Percentiles rank a stretch among this genome's conserved stretches.
Evolutionary conservation across 1,140 invertebrate genomes (phyloP).

Genomic region (Trigoniulus corallinus): DNA sequence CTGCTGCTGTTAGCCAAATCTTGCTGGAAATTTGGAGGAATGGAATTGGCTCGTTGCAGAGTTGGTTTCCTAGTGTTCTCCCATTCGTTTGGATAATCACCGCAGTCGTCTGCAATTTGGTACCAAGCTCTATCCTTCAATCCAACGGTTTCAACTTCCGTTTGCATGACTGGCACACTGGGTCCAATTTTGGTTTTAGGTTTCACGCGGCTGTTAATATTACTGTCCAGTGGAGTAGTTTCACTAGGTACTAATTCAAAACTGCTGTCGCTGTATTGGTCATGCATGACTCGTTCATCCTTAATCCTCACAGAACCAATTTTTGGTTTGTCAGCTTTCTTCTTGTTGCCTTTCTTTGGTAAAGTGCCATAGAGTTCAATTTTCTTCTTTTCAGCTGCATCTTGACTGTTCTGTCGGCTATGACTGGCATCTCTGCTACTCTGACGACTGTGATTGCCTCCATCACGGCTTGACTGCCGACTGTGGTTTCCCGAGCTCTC

Average conservation of each 20-base stretch:
- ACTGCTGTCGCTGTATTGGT: neutral
- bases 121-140: too few relatives aligned
- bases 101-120: too few relatives aligned
- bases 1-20: neutral
- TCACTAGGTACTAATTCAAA: neutral
- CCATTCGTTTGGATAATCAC: constrained; percentile 18
- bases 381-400: constrained; percentile 23
- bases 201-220: neutral
- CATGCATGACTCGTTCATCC: too few relatives aligned
- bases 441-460: constrained; percentile 28
- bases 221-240: neutral
- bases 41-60: constrained; percentile 14
- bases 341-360: constrained; percentile 46
- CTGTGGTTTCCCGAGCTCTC: constrained; percentile 5
- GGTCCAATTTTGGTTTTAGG: too few relatives aligned
- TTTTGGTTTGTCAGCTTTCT: constrained; percentile 2
- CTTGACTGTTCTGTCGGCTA: constrained; percentile 39
- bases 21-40: constrained; percentile 10
- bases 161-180: too few relatives aligned
- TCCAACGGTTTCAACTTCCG: too few relatives aligned
- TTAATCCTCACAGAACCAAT: too few relatives aligned
- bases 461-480: constrained; percentile 10
- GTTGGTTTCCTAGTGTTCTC: constrained; percentile 13
- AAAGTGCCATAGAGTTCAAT: constrained; percentile 82
- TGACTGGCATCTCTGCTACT: constrained; percentile 42